Evolutionary conservation across 1,140 invertebrate genomes (phyloP).

Genomic region (Sycobia sp.): DNA sequence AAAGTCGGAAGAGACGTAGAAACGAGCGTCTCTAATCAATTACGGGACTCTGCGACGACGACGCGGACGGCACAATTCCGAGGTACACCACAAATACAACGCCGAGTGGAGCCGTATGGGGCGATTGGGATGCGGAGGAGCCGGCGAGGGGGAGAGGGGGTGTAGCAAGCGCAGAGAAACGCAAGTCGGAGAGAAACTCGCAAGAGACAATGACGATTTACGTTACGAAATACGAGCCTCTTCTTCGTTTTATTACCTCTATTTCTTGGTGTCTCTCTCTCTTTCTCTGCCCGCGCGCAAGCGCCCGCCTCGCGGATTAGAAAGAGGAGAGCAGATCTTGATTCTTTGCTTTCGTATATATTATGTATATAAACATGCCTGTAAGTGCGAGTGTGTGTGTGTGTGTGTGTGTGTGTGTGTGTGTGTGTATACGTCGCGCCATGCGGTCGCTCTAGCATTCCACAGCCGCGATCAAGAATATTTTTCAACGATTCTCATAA

Average conservation of each 20-base stretch:
- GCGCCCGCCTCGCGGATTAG: no score
- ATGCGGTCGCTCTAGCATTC: conserved; percentile 15
- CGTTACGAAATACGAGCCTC: conserved; percentile 37
- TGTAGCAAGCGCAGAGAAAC: conserved; percentile 1
- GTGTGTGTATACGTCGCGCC: no score
- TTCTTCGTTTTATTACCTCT: conserved; percentile 30
- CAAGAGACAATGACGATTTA: conserved; percentile 41
- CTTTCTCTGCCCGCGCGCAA: no score
- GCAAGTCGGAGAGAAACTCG: conserved; percentile 17
- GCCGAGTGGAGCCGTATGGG: not conserved
- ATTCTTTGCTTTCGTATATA: conserved; percentile 5
- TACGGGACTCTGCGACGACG: conserved; percentile 22
- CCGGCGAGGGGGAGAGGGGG: not conserved
- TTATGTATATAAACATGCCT: not conserved
- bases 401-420: no score
- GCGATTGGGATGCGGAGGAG: no score
- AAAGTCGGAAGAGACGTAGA: conserved; percentile 22
- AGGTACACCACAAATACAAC: not conserved
- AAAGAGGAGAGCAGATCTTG: conserved; percentile 1
- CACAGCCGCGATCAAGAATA: conserved; percentile 8
- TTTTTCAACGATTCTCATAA: conserved; percentile 3
- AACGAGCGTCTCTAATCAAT: conserved; percentile 41
- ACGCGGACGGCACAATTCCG: not conserved
- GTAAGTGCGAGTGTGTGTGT: no score
- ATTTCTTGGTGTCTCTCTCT: conserved; percentile 20